Base-by-base conservation (phyloP, 2,113 vertebrate genomes). In the Grantiella picta region DNA sequence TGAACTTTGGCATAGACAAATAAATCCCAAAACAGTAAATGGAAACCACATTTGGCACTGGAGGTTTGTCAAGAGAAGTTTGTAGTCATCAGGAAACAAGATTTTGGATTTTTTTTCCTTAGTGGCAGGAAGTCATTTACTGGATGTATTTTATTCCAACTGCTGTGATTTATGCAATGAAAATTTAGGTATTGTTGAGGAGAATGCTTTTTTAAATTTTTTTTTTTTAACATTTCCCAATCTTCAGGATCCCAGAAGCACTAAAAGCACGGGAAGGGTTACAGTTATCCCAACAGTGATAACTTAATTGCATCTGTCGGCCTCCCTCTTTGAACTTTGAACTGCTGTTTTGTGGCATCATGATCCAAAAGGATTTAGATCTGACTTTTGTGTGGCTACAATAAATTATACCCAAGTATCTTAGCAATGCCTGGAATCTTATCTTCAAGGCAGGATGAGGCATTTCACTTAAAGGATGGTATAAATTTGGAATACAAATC, bases 11-110 rank as follows among this genome's bases (percentile, higher is more conserved):
- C 98, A 98, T 96, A 97, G 97, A 97, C 97, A 97, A 98, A 98
- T 98, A 98, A 98, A 98, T 98, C 97, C 97, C 86, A 94, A 98
- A 98, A 95, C 95, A 97, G 97, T 96, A 98, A 98, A 99, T 98
- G 98, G 98, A 98, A 99, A 99, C 98, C 98, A 99, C 97, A 98
- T 98, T 98, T 98, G 98, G 97, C 97, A 98, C 92, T 97, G 97
- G 95, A 95, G 80, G 91, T 97, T 98, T 98, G 97, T 98, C 98
- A 98, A 96, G 97, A 97, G 96, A 97, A 97, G 96, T 97, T 97
- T 97, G 97, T 97, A 97, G 96, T 97, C 97, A 95, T 90, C 94
- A 97, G 97, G 96, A 98, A 98, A 98, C 98, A 98, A 97, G 97
- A 98, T 96, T 98, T 97, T 91, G 80, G 95, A 91, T 52, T 97